Percentiles rank a stretch among this genome's conserved stretches.
These are phyloP conservation scores for Actias luna DNA, from an alignment of 2,888 invertebrate genomes.

Conservation along the genomic window DNA sequence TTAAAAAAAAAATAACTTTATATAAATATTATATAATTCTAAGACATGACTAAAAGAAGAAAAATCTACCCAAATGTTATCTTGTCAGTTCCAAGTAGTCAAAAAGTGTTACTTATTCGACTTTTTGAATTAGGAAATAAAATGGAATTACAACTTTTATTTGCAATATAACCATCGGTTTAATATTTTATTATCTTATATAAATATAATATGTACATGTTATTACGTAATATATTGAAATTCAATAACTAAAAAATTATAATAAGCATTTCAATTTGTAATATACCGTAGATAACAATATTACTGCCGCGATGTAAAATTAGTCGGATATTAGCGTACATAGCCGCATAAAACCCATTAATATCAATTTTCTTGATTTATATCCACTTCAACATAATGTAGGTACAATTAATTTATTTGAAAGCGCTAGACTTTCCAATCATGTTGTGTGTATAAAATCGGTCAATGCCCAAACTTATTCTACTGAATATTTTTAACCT, in stretches of 20 bases:
- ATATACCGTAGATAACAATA: constrained; percentile 1
- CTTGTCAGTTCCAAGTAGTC: not conserved
- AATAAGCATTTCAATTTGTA: not conserved
- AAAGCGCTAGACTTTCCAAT: constrained; percentile 27
- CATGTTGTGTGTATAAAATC: not conserved
- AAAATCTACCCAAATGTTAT: not conserved
- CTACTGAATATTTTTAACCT: constrained; percentile 6
- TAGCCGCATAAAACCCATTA: constrained; percentile 63
- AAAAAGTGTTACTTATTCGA: not conserved
- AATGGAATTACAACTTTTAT: too few relatives aligned
- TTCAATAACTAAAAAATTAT: too few relatives aligned
- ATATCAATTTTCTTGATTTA: constrained; percentile 68
- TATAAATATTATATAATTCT: not conserved
- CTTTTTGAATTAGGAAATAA: too few relatives aligned
- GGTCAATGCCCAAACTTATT: constrained; percentile 3
- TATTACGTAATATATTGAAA: too few relatives aligned
- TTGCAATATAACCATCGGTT: too few relatives aligned
- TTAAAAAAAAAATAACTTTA: not conserved
- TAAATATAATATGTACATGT: too few relatives aligned
- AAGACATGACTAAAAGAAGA: not conserved
- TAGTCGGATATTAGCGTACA: constrained; percentile 47
- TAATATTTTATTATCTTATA: too few relatives aligned
- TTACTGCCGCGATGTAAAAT: constrained; percentile 25
- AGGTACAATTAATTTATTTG: constrained; percentile 60
- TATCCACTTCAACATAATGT: constrained; percentile 47